Evolutionary conservation across 1,140 invertebrate genomes (phyloP).

Genomic region (Drosophila rhopaloa): DNA sequence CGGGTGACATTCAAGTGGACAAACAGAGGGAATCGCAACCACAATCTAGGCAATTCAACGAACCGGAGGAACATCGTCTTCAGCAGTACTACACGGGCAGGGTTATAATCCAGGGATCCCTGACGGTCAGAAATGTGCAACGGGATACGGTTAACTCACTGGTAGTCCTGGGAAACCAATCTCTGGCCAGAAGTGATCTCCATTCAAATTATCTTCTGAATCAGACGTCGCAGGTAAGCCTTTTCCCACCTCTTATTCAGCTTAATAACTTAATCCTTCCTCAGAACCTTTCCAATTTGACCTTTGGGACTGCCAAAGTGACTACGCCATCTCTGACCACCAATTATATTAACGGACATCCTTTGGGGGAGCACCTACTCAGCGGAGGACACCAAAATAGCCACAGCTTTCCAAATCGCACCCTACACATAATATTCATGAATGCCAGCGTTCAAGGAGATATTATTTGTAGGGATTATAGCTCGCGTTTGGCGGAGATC

Average conservation of each 20-base stretch:
- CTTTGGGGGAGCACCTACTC: slow-evolving; percentile 53
- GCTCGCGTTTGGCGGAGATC: slow-evolving; percentile 47
- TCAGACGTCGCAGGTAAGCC: slow-evolving; percentile 46
- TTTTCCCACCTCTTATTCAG: not conserved
- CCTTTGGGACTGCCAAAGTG: slow-evolving; percentile 61
- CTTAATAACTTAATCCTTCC: no score
- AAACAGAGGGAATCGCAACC: slow-evolving; percentile 19
- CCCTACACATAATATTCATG: slow-evolving; percentile 66
- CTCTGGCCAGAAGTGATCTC: slow-evolving; percentile 32
- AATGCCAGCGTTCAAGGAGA: slow-evolving; percentile 53
- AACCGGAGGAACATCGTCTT: slow-evolving; percentile 5
- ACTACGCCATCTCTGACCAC: slow-evolving; percentile 36
- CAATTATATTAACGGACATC: slow-evolving; percentile 52
- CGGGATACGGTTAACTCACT: slow-evolving; percentile 32
- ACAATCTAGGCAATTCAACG: slow-evolving; percentile 1
- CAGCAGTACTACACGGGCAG: slow-evolving; percentile 74
- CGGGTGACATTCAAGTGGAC: slow-evolving; percentile 53
- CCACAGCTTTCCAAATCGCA: not conserved
- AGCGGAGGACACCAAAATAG: not conserved
- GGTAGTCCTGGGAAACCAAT: slow-evolving; percentile 41
- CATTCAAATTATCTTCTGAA: slow-evolving; percentile 44
- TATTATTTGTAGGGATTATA: slow-evolving; percentile 50
- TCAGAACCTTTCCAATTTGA: slow-evolving; percentile 38
- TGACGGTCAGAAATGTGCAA: slow-evolving; percentile 57
- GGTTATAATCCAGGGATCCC: slow-evolving; percentile 58